Evolutionary conservation across 1,140 invertebrate species (phyloP).

Genomic region (Portunus trituberculatus): DNA sequence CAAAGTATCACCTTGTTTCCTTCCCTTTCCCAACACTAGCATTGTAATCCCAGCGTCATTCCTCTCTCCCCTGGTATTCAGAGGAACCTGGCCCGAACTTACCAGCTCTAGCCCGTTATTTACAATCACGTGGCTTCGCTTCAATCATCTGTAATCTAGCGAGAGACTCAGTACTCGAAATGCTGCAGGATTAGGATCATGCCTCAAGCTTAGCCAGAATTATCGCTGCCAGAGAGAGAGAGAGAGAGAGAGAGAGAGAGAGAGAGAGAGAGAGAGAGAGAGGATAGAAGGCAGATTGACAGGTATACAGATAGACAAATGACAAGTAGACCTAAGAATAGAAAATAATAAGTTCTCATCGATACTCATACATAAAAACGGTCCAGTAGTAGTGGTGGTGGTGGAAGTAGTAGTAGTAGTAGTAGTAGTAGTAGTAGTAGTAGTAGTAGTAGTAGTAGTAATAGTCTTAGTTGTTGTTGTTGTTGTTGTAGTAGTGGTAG

Average conservation of each 20-base stretch:
- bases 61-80: background rate
- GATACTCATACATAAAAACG: too few relatives aligned
- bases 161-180: constrained; percentile 7
- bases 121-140: background rate
- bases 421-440: too few relatives aligned
- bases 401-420: too few relatives aligned
- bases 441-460: too few relatives aligned
- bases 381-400: too few relatives aligned
- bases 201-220: constrained; percentile 1
- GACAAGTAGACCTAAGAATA: too few relatives aligned
- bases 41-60: background rate
- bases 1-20: background rate
- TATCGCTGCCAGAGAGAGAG: background rate
- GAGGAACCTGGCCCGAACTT: background rate
- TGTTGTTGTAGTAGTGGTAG: too few relatives aligned
- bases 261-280: background rate
- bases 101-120: background rate
- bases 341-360: too few relatives aligned
- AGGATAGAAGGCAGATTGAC: background rate
- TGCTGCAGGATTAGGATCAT: background rate
- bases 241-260: background rate
- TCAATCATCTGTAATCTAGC: background rate
- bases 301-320: background rate
- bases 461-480: too few relatives aligned
- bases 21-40: background rate